Evolutionary conservation across 2,888 invertebrate species (phyloP).

Genomic region (Parnassius orleans): DNA sequence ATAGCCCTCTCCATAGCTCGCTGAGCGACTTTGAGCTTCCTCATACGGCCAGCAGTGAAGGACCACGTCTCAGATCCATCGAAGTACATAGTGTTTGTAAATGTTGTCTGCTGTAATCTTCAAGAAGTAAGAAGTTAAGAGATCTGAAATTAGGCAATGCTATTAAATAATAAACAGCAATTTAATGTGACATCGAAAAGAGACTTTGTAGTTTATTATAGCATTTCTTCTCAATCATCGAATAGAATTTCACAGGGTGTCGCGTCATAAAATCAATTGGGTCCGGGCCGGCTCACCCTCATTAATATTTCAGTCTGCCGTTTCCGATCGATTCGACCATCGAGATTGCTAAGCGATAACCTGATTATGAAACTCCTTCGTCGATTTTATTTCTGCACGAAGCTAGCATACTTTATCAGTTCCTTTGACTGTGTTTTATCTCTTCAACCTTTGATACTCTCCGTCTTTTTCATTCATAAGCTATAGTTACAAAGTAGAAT

Average conservation of each 20-base stretch:
- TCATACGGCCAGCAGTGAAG: too few relatives aligned
- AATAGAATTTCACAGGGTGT: slow-evolving; percentile 26
- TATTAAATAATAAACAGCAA: too few relatives aligned
- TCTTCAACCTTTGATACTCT: neutral
- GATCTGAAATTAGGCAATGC: too few relatives aligned
- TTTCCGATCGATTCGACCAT: slow-evolving; percentile 32
- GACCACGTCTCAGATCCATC: too few relatives aligned
- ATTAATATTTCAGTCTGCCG: slow-evolving; percentile 35
- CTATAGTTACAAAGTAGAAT: too few relatives aligned
- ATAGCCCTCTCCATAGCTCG: too few relatives aligned
- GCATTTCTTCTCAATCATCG: slow-evolving; percentile 8
- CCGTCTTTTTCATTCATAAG: too few relatives aligned
- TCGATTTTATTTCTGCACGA: slow-evolving; percentile 35
- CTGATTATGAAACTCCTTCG: slow-evolving; percentile 34
- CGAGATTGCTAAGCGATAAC: slow-evolving; percentile 26
- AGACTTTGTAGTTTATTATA: neutral
- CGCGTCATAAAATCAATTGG: slow-evolving; percentile 31
- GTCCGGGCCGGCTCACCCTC: slow-evolving; percentile 25
- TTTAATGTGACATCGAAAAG: too few relatives aligned
- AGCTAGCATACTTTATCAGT: slow-evolving; percentile 29
- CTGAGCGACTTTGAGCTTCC: too few relatives aligned
- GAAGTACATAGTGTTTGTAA: too few relatives aligned
- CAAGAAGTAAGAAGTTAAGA: too few relatives aligned
- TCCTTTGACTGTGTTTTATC: slow-evolving; percentile 8
- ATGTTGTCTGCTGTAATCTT: too few relatives aligned